Base-by-base conservation (phyloP, 2,888 invertebrate genomes). In the Hydriomena furcata region DNA sequence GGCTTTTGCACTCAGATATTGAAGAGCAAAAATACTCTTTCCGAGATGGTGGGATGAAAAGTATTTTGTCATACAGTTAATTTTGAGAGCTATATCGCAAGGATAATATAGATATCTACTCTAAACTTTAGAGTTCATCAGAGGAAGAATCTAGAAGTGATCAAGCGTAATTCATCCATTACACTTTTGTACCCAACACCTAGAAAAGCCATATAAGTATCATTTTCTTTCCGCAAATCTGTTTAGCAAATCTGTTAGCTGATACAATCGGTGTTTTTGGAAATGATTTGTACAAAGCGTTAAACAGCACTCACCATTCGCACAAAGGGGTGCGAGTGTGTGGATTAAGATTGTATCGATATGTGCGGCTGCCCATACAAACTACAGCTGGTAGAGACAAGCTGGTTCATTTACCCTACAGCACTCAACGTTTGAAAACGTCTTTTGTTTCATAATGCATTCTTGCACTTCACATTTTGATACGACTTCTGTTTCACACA, bases 281-380 rank as follows among this genome's bases (percentile, higher is more conserved):
- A 38, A 60, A 63, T 63, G 31, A 52, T 45, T 52, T 46, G 50
- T 43, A 58, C 52, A 44, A 58, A 58, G 51, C 51, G 54, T 58
- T 52, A 55, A 63, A 62, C 59, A 65, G 58, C 65, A 52, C 61
- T 62, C 58, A 43, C 41, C 45, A 42, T 63, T 61, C 61, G 65
- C 55, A 62, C 59, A 64, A 59, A 34, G 56, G 59, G 60, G 67
- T 67, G 65, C 61, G 61, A 67, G 69, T 65, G 63, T 75, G 63
- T 75, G 82, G 85, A 85, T 89, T 85, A 79, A 80, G 88, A 88
- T 90, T 72, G 61, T 86, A 88, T 89, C 88, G 65, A 68, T 57
- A 75, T 42, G 78, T 82, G 71, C 63, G 63, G 65, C 65, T 58
- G 67, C 63, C 62, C 47, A 34, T 47, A 47, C 43, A 25, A 30